Conservation (phyloP, 2,888 invertebrate genomes). For the Trachelus tabidus region DNA sequence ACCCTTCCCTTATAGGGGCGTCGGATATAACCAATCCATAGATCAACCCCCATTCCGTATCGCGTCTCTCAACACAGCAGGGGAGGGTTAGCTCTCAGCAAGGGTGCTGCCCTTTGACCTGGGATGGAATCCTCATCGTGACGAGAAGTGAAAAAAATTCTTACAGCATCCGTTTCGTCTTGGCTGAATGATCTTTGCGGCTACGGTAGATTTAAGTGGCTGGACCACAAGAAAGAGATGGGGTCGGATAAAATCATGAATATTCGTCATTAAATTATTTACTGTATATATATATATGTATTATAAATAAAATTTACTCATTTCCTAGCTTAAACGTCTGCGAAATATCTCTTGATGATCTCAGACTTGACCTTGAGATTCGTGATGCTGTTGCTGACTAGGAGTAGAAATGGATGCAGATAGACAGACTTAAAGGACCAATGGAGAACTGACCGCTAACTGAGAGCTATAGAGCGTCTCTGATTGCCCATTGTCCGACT, state of each 20-base stretch:
- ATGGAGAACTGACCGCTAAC: slow-evolving; percentile 47
- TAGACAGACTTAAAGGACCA: slow-evolving; percentile 8
- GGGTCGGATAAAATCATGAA: background rate
- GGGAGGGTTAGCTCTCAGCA: slow-evolving; percentile 59
- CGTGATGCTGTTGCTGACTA: background rate
- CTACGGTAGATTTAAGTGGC: background rate
- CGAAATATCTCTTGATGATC: background rate
- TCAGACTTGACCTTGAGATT: background rate
- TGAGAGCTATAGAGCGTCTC: slow-evolving; percentile 57
- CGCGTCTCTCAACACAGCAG: slow-evolving; percentile 53
- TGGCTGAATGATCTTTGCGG: background rate
- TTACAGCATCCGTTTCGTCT: background rate
- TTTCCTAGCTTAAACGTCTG: background rate
- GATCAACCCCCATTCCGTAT: slow-evolving; percentile 49
- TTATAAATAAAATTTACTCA: background rate
- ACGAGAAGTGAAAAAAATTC: background rate
- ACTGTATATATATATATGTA: background rate
- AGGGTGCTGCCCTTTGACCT: slow-evolving; percentile 40
- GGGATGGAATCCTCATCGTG: slow-evolving; percentile 5
- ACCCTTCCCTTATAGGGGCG: background rate
- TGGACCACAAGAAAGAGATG: background rate
- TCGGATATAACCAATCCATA: slow-evolving; percentile 38
- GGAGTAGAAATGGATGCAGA: slow-evolving; percentile 22
- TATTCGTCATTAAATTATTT: background rate
- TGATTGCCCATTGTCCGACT: slow-evolving; percentile 64